Conservation (phyloP, 2,113 vertebrate genomes). For the Laticauda laticaudata region DNA sequence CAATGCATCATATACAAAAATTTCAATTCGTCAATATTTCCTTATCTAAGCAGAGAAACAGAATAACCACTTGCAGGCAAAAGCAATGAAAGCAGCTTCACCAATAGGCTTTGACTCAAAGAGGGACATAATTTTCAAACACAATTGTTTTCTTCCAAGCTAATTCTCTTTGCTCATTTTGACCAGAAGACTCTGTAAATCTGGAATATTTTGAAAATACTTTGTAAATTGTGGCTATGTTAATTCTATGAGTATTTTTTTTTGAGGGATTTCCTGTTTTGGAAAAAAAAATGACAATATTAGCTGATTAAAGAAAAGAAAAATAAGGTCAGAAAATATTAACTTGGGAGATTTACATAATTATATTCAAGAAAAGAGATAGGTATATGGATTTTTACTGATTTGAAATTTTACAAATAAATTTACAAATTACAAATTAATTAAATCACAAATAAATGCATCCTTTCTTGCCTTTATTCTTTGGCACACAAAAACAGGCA, state of each 20-base stretch:
- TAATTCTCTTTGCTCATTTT: too few relatives aligned
- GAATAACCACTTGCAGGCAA: too few relatives aligned
- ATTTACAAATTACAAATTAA: not conserved
- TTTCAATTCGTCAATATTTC: too few relatives aligned
- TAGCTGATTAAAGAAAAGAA: not conserved
- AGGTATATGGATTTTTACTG: constrained; percentile 4
- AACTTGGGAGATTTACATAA: constrained; percentile 4
- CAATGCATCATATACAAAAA: too few relatives aligned
- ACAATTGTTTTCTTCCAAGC: too few relatives aligned
- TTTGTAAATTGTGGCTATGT: not conserved
- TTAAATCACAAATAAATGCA: not conserved
- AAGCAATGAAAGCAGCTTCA: too few relatives aligned
- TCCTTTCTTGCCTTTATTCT: constrained; percentile 25
- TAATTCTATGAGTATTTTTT: not conserved
- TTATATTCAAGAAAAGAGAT: not conserved
- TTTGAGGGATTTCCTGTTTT: not conserved
- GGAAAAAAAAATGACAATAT: not conserved
- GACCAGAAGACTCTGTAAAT: not conserved
- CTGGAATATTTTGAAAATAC: not conserved
- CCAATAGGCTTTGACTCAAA: too few relatives aligned
- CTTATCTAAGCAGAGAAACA: too few relatives aligned
- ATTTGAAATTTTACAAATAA: constrained; percentile 20
- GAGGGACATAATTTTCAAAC: too few relatives aligned
- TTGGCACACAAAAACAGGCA: constrained; percentile 2
- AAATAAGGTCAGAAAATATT: constrained; percentile 1